Evolutionary conservation across 2,888 invertebrate genomes (phyloP).

Genomic region (Graphium colonna): DNA sequence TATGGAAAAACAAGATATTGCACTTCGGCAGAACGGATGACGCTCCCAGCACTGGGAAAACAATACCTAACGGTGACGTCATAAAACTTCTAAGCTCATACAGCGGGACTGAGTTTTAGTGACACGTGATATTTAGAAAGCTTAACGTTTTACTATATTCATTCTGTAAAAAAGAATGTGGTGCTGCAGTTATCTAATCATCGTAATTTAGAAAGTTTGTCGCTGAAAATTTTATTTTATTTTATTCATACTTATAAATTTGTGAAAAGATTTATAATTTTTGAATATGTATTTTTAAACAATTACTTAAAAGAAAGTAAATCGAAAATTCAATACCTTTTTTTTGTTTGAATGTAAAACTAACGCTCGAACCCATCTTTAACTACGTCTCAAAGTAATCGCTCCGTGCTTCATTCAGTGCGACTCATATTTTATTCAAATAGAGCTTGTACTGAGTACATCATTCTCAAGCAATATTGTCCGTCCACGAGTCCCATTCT

Average conservation of each 20-base stretch:
- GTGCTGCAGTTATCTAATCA: no score
- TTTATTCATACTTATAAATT: no score
- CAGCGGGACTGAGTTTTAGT: neutral
- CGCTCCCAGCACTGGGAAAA: conserved; percentile 1
- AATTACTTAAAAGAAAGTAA: no score
- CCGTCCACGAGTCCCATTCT: conserved; percentile 9
- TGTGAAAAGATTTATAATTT: no score
- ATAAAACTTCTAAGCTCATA: neutral
- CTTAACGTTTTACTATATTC: no score
- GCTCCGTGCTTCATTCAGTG: neutral
- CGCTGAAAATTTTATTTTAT: neutral
- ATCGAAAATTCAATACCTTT: no score
- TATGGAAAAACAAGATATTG: conserved; percentile 9
- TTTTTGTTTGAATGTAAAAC: no score
- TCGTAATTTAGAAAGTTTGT: no score
- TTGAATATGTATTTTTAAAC: no score
- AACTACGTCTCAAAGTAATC: neutral
- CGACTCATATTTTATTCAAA: conserved; percentile 10
- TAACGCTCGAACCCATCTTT: neutral
- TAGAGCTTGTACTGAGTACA: neutral
- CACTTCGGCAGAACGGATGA: conserved; percentile 4
- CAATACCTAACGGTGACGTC: conserved; percentile 1
- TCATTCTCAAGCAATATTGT: conserved; percentile 13
- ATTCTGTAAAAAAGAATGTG: no score
- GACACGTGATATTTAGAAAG: no score